Evolutionary conservation across 2,888 invertebrate species (phyloP), one percentile per base, ranked within the genome.

Genomic region (Callimorpha dominula): DNA sequence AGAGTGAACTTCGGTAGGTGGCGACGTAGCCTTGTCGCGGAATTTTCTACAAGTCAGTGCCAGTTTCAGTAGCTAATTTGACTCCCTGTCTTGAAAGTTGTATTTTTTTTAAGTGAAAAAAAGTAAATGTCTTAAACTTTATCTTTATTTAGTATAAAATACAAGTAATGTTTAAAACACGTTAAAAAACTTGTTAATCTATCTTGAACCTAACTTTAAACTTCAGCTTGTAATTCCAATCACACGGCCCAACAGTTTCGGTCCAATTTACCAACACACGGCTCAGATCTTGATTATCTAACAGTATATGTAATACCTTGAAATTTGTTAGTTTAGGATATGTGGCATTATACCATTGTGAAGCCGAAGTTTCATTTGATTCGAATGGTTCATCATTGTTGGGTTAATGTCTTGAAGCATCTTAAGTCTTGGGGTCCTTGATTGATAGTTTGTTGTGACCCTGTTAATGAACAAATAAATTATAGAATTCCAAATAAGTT

Each of bases 211-310:
- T 43, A 43, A 65, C 71, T 78, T 54, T 57, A 72, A 62, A 65
- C 75, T 73, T 63, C 62, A 62, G 57, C 68, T 64, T 68, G 72
- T 54, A 74, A 73, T 79, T 79, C 68, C 76, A 82, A 82, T 82
- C 82, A 81, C 20, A 17, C 76, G 83, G 66, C 75, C 60, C 77
- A 69, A 31, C 54, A 76, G 72, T 76, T 79, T 76, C n/a, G 57
- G 76, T 68, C 70, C 71, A 77, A 83, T 81, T 77, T 81, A 72
- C 67, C 68, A 43, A 15, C 77, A 72, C 63, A 52, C 43, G 57
- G 49, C 15, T 49, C 63, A 72, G 42, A 62, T 70, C 67, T 76
- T 73, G 71, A 78, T 78, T 74, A 78, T 57, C 68, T 68, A 9
- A 4, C 8, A 20, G 46, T 50, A 42, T 31, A 20, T 68, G 72